Conservation (phyloP, 1,140 invertebrate species). For the Physella acuta region DNA sequence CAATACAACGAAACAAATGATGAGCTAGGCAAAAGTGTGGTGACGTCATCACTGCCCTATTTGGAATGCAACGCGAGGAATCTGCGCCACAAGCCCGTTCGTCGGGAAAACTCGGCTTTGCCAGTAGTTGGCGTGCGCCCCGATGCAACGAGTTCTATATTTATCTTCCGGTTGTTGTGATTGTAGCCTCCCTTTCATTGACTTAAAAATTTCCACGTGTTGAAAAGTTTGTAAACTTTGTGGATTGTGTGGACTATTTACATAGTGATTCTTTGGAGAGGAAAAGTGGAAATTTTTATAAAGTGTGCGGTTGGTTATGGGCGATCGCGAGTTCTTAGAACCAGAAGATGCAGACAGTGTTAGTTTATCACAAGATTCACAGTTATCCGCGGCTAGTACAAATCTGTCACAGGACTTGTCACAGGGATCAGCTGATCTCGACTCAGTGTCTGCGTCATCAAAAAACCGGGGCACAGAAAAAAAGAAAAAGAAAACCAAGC, state of each 20-base stretch:
- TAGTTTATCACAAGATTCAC: constrained; percentile 39
- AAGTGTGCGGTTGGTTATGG: constrained; percentile 16
- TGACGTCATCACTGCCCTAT: constrained; percentile 52
- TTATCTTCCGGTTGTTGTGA: constrained; percentile 32
- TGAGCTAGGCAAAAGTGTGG: too few relatives aligned
- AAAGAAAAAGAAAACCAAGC: constrained; percentile 39
- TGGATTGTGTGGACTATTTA: neutral
- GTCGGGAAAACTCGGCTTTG: constrained; percentile 37
- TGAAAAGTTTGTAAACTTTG: constrained; percentile 11
- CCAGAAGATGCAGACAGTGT: constrained; percentile 20
- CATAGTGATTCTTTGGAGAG: neutral
- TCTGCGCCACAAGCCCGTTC: constrained; percentile 24
- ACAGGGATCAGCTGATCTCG: constrained; percentile 28
- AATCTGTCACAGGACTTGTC: constrained; percentile 27
- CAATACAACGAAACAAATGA: too few relatives aligned
- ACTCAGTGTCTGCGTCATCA: constrained; percentile 28
- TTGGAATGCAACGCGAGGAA: constrained; percentile 53
- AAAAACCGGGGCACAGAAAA: constrained; percentile 35
- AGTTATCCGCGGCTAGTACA: constrained; percentile 29
- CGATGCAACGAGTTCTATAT: constrained; percentile 32
- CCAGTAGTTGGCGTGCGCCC: constrained; percentile 27
- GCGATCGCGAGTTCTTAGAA: constrained; percentile 19
- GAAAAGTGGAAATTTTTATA: too few relatives aligned
- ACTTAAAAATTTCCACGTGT: constrained; percentile 20
- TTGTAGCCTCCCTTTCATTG: constrained; percentile 20